phyloP scores from a whole-genome alignment of 2,113 vertebrate genomes.

The Indri indri region DNA sequence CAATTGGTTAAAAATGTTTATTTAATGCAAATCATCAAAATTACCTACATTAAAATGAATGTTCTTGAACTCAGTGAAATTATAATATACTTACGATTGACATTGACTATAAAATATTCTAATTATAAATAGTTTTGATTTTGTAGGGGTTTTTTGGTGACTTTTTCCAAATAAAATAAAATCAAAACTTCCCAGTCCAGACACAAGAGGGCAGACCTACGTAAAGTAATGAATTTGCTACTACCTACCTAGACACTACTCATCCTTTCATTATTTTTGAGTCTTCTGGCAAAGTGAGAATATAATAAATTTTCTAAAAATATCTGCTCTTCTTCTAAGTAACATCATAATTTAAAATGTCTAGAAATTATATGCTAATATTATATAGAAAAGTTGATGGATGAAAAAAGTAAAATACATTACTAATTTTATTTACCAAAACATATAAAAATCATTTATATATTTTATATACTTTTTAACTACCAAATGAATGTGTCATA shows the following conservation, averaged over 20 bases:
- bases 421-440: slow-evolving; percentile 37
- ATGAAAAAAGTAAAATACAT: background rate
- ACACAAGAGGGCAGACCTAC: slow-evolving; percentile 60
- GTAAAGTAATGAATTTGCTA: slow-evolving; percentile 84
- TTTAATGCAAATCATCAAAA: slow-evolving; percentile 19
- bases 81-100: background rate
- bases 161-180: slow-evolving; percentile 40
- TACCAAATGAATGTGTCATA: background rate
- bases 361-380: slow-evolving; percentile 23
- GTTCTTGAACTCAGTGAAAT: slow-evolving; percentile 31
- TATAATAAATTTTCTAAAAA: background rate
- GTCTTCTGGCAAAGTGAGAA: background rate
- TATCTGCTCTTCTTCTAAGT: background rate
- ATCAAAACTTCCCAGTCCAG: slow-evolving; percentile 31
- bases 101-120: slow-evolving; percentile 47
- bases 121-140: slow-evolving; percentile 15
- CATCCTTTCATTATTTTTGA: slow-evolving; percentile 25
- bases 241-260: slow-evolving; percentile 53
- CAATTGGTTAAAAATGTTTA: background rate
- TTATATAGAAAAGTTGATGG: background rate
- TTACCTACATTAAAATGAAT: background rate
- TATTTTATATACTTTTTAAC: background rate
- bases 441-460: background rate
- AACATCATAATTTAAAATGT: slow-evolving; percentile 29
- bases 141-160: slow-evolving; percentile 22